Conservation (phyloP, 2,888 invertebrate species). For the Euproctis similis region DNA sequence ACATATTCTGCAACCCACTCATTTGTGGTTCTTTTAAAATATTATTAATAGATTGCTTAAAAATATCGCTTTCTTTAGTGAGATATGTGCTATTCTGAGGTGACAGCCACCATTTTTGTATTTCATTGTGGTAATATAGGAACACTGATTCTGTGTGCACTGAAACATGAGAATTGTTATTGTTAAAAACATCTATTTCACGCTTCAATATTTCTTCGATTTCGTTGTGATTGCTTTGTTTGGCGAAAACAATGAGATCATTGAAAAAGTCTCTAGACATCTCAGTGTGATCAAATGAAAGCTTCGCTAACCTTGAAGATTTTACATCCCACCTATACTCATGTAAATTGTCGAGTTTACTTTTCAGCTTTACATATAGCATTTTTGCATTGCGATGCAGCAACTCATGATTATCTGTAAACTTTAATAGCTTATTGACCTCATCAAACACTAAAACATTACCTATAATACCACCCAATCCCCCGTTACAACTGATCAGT, state of each 20-base stretch:
- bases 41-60: neutral
- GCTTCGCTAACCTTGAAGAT: conserved; percentile 12
- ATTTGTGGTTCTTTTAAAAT: neutral
- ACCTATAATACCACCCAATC: conserved; percentile 12
- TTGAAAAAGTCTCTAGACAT: conserved; percentile 9
- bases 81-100: conserved; percentile 12
- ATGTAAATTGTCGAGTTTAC: conserved; percentile 3
- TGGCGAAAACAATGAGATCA: conserved; percentile 12
- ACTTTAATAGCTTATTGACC: conserved; percentile 7
- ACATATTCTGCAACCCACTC: neutral
- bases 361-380: conserved; percentile 2
- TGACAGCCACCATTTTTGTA: conserved; percentile 15
- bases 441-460: conserved; percentile 11
- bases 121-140: conserved; percentile 12
- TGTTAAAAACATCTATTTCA: conserved; percentile 10
- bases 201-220: conserved; percentile 7
- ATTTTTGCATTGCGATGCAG: conserved; percentile 6
- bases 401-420: conserved; percentile 5
- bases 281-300: conserved; percentile 6
- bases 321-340: conserved; percentile 8
- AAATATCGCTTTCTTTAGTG: conserved; percentile 2
- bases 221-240: conserved; percentile 10
- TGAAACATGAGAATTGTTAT: neutral
- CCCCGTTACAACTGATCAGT: conserved; percentile 7
- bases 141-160: no score